Percentiles rank a stretch among this genome's conserved stretches.
Evolutionary conservation across 2,888 invertebrate genomes (phyloP).

Genomic region (Tetranychus piercei): DNA sequence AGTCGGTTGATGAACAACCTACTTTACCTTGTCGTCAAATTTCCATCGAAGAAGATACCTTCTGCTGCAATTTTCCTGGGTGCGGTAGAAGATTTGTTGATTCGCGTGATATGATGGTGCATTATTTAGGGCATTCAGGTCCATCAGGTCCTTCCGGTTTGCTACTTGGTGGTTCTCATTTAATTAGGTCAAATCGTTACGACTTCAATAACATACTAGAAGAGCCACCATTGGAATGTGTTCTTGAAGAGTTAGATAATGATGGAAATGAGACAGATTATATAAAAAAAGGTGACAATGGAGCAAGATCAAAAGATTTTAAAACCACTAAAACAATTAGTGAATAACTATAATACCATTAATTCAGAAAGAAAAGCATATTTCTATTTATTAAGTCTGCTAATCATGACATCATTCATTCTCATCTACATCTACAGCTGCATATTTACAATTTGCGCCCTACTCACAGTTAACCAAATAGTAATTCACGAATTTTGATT

Average conservation of each 20-base stretch:
- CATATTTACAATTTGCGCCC: no score
- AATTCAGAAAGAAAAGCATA: no score
- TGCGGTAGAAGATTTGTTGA: conserved; percentile 7
- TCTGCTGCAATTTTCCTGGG: conserved; percentile 11
- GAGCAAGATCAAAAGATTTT: not conserved
- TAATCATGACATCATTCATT: no score
- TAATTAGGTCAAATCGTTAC: not conserved
- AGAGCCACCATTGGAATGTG: conserved; percentile 6
- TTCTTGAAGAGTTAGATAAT: not conserved
- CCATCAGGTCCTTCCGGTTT: not conserved
- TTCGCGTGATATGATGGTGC: not conserved
- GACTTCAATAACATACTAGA: not conserved
- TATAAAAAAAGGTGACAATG: not conserved
- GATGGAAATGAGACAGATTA: not conserved
- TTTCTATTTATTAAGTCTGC: no score
- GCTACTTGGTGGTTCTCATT: not conserved
- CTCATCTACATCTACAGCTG: no score
- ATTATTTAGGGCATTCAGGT: conserved; percentile 4
- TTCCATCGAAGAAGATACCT: conserved; percentile 2
- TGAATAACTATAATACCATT: no score
- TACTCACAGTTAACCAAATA: no score
- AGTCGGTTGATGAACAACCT: not conserved
- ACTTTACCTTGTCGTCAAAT: not conserved
- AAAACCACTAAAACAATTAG: no score
- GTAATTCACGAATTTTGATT: no score